A percentile compares a stretch with the other conserved stretches of the same genome.
These are phyloP conservation scores for Acronicta leporina DNA, from an alignment of 2,888 invertebrate species.

Conservation along the genomic window DNA sequence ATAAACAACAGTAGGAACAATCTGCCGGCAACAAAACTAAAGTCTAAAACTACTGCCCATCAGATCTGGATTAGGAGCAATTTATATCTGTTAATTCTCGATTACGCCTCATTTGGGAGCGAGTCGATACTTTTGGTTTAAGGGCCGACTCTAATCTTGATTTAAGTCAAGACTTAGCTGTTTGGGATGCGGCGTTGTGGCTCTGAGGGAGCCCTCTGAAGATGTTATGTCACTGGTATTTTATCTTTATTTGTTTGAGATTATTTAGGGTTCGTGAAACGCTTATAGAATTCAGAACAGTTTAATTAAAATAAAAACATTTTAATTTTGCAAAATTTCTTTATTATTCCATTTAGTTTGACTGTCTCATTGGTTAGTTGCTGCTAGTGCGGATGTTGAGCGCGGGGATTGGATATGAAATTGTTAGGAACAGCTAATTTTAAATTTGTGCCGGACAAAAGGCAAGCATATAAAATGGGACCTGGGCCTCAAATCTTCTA, in stretches of 20 bases:
- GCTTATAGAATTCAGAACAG: too few species aligned
- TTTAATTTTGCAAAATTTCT: too few species aligned
- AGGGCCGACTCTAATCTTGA: conserved; percentile 44
- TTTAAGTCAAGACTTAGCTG: conserved; percentile 51
- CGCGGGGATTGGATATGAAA: too few species aligned
- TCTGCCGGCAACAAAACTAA: conserved; percentile 34
- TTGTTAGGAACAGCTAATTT: too few species aligned
- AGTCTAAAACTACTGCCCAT: conserved; percentile 50
- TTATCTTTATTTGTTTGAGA: conserved; percentile 22
- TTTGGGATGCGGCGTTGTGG: conserved; percentile 25
- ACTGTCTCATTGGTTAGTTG: too few species aligned
- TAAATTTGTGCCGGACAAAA: too few species aligned
- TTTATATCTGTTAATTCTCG: conserved; percentile 50
- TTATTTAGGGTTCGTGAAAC: conserved; percentile 9
- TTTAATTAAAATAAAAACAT: too few species aligned
- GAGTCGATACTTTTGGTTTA: conserved; percentile 45
- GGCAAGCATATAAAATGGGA: too few species aligned
- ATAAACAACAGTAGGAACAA: conserved; percentile 45
- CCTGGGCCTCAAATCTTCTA: too few species aligned
- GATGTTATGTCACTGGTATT: conserved; percentile 16
- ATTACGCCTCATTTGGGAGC: conserved; percentile 47
- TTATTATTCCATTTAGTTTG: too few species aligned
- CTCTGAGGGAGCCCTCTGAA: conserved; percentile 7
- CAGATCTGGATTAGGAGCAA: conserved; percentile 43
- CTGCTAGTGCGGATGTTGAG: too few species aligned